These are phyloP conservation scores for Caenorhabditis sp. DNA, from an alignment of 2,888 invertebrate genomes.

Conservation along the genomic window DNA sequence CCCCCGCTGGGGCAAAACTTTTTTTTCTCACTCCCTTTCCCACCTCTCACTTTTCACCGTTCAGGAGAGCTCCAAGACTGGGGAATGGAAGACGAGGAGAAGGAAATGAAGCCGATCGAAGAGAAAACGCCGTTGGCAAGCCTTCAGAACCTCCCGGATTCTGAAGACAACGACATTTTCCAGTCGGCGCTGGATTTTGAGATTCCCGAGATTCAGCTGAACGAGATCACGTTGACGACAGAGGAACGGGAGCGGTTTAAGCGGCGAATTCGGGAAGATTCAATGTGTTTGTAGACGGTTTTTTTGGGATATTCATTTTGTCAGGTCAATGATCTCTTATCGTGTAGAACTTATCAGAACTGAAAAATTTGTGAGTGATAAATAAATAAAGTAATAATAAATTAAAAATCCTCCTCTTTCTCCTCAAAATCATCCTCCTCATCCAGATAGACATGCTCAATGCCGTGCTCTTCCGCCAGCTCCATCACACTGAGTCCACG, in stretches of 20 bases:
- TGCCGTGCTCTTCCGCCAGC: slow-evolving; percentile 16
- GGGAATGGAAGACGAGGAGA: slow-evolving; percentile 63
- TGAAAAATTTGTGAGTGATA: neutral
- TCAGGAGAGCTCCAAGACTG: slow-evolving; percentile 70
- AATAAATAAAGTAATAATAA: neutral
- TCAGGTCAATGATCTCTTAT: slow-evolving; percentile 44
- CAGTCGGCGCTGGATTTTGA: slow-evolving; percentile 49
- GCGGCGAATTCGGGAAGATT: slow-evolving; percentile 60
- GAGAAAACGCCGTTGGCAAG: slow-evolving; percentile 50
- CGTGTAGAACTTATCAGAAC: slow-evolving; percentile 31
- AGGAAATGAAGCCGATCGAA: slow-evolving; percentile 53
- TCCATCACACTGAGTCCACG: neutral
- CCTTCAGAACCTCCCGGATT: slow-evolving; percentile 37
- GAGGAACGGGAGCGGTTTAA: slow-evolving; percentile 59
- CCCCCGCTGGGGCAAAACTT: too few species aligned
- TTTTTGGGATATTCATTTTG: slow-evolving; percentile 2
- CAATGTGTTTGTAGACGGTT: slow-evolving; percentile 55
- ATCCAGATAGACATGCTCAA: slow-evolving; percentile 12
- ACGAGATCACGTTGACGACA: slow-evolving; percentile 61
- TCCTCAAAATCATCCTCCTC: slow-evolving; percentile 13
- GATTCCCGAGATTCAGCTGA: slow-evolving; percentile 51
- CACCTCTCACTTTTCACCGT: too few species aligned
- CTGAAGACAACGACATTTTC: slow-evolving; percentile 46
- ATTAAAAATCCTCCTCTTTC: neutral
- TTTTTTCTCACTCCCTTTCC: too few species aligned